Evolutionary conservation across 2,797 vertebrate species (phyloP).

Genomic region (Yasuhikotakia modesta): DNA sequence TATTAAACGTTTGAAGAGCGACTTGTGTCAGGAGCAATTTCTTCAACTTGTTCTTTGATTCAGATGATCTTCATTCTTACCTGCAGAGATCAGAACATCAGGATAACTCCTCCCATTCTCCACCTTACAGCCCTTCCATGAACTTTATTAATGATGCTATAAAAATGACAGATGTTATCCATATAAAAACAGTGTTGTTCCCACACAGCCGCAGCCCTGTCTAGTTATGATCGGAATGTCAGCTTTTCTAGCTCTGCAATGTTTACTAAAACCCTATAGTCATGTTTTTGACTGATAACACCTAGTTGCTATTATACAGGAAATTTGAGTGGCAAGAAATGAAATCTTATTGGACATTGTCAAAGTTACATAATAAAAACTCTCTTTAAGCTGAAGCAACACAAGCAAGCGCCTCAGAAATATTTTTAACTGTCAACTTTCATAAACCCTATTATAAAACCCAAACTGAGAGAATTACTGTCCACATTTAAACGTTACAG

Average conservation of each 20-base stretch:
- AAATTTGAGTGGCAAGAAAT: slow-evolving; percentile 36
- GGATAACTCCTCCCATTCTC: neutral
- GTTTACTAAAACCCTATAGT: slow-evolving; percentile 57
- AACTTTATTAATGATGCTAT: slow-evolving; percentile 73
- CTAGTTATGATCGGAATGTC: slow-evolving; percentile 58
- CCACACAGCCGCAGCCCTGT: slow-evolving; percentile 55
- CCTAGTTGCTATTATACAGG: too few relatives aligned
- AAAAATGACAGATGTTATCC: slow-evolving; percentile 71
- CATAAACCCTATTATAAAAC: too few relatives aligned
- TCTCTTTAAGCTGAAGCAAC: neutral
- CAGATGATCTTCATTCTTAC: slow-evolving; percentile 8
- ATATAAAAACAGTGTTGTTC: slow-evolving; percentile 71
- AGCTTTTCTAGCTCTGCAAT: slow-evolving; percentile 52
- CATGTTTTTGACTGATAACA: slow-evolving; percentile 39
- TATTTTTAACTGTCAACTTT: too few relatives aligned
- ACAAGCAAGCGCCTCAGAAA: too few relatives aligned
- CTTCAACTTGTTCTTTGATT: too few relatives aligned
- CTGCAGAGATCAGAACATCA: neutral
- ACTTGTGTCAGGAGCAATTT: too few relatives aligned
- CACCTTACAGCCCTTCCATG: slow-evolving; percentile 65
- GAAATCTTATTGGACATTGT: neutral
- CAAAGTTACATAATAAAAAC: slow-evolving; percentile 21
- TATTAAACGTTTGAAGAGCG: neutral
- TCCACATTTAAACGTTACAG: neutral
- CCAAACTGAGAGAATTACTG: neutral